phyloP scores from a whole-genome alignment of 2,888 invertebrate genomes.

The Drosophila anomelani region DNA sequence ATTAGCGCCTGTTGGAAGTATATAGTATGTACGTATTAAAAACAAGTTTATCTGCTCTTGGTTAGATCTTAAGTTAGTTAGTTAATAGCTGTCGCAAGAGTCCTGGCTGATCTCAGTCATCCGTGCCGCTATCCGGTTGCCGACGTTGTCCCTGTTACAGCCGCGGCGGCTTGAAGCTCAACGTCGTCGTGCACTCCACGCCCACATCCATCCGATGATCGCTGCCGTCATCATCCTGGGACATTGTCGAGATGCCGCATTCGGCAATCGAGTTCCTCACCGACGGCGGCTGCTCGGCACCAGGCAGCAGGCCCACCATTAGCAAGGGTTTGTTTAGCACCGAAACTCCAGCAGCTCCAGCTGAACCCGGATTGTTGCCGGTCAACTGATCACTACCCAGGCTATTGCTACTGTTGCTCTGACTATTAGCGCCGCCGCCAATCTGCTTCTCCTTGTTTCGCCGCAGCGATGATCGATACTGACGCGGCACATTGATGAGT shows the following conservation, averaged over 20 bases:
- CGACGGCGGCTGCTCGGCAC: conserved; percentile 73
- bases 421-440: conserved; percentile 64
- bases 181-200: conserved; percentile 67
- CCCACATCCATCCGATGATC: conserved; percentile 64
- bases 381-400: conserved; percentile 64
- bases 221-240: conserved; percentile 50
- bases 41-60: conserved; percentile 10
- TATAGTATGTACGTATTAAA: conserved; percentile 30
- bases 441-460: conserved; percentile 87
- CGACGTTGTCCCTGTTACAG: conserved; percentile 64
- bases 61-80: conserved; percentile 37
- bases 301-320: conserved; percentile 68
- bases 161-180: conserved; percentile 72
- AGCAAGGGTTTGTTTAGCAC: conserved; percentile 68
- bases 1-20: conserved; percentile 19
- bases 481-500: conserved; percentile 84
- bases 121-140: conserved; percentile 18
- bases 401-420: conserved; percentile 69
- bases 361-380: conserved; percentile 38
- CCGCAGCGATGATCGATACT: conserved; percentile 86
- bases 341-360: conserved; percentile 26
- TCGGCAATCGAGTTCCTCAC: conserved; percentile 81
- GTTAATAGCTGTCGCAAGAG: conserved; percentile 6
- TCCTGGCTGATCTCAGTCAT: conserved; percentile 18
- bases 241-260: conserved; percentile 57